Evolutionary conservation across 1,140 invertebrate genomes (phyloP).

Genomic region (Anthonomus grandis): DNA sequence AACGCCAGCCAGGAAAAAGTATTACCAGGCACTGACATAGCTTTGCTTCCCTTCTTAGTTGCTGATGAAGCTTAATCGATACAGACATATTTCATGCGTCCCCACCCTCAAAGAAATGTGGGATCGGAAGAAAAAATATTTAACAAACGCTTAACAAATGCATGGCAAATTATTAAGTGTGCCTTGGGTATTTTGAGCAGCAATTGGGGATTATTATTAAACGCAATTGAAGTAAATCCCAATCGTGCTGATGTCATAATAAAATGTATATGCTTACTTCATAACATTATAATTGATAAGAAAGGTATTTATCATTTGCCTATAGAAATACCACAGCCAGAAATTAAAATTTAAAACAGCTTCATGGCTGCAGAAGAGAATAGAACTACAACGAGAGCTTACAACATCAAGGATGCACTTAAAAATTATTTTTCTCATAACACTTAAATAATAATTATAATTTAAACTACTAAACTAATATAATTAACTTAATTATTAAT

Average conservation of each 20-base stretch:
- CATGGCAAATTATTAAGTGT: too few relatives aligned
- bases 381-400: too few relatives aligned
- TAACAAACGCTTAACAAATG: too few relatives aligned
- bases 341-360: constrained; percentile 2
- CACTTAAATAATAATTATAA: neutral
- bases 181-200: neutral
- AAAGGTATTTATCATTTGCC: constrained; percentile 5
- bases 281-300: neutral
- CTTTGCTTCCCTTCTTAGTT: constrained; percentile 1
- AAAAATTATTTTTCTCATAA: constrained; percentile 17
- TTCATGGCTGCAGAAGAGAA: too few relatives aligned
- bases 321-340: neutral
- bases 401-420: too few relatives aligned
- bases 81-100: constrained; percentile 5
- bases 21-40: constrained; percentile 8
- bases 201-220: neutral
- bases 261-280: too few relatives aligned
- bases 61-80: neutral
- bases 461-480: too few relatives aligned
- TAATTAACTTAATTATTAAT: too few relatives aligned
- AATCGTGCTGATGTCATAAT: too few relatives aligned
- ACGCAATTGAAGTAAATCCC: constrained; percentile 3
- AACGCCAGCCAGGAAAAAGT: too few relatives aligned
- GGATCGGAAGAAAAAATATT: neutral
- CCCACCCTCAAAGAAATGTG: too few relatives aligned